phyloP scores from a whole-genome alignment of 2,113 vertebrate species.

The Leptobrachium leishanense region DNA sequence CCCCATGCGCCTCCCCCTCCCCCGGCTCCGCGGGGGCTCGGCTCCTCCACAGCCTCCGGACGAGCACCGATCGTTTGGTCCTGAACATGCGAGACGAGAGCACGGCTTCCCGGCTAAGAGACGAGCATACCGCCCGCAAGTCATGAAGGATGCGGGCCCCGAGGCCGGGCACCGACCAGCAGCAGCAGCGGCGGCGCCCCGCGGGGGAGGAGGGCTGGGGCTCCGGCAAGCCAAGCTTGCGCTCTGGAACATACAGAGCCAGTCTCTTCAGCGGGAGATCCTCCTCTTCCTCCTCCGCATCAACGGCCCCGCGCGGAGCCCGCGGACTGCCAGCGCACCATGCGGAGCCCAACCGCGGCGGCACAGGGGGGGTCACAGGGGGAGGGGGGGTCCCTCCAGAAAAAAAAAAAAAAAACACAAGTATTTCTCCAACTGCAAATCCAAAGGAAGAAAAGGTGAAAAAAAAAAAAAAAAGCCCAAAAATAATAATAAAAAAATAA shows the following conservation, averaged over 20 bases:
- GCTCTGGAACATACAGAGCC: conserved; percentile 83
- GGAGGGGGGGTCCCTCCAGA: not conserved
- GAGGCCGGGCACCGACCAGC: conserved; percentile 79
- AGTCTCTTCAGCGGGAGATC: conserved; percentile 67
- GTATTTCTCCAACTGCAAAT: not conserved
- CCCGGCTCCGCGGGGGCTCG: conserved; percentile 85
- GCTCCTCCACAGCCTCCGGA: conserved; percentile 97
- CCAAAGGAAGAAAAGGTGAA: not conserved
- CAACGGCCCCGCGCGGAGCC: not conserved
- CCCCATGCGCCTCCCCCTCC: conserved; percentile 83
- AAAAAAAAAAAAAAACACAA: conserved; percentile 33
- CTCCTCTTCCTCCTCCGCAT: not conserved
- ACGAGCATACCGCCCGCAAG: conserved; percentile 94
- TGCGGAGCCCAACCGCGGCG: not conserved
- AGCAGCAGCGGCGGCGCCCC: conserved; percentile 71
- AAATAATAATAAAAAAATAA: no score
- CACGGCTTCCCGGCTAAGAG: conserved; percentile 90
- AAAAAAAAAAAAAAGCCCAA: no score
- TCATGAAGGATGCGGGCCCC: conserved; percentile 94
- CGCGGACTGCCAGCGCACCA: no score
- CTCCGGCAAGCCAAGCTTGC: conserved; percentile 70
- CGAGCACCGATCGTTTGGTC: conserved; percentile 97
- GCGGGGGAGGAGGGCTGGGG: conserved; percentile 55
- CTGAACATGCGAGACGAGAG: conserved; percentile 97
- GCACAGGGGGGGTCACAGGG: not conserved